Base-by-base conservation (phyloP, 2,113 vertebrate genomes). In the Pangasianodon hypophthalmus region DNA sequence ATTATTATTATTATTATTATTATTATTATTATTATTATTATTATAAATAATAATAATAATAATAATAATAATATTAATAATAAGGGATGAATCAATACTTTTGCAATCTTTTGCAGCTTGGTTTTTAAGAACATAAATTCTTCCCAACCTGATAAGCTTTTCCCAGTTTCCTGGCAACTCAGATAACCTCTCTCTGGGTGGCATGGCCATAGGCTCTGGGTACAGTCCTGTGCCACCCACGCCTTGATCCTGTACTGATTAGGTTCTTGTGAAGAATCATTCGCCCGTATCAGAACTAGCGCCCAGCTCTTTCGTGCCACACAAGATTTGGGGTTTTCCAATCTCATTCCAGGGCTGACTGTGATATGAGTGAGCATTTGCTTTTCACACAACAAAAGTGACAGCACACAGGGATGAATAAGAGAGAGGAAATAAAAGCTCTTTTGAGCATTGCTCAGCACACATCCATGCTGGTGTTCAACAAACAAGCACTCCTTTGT, bases 101-200 rank as follows among this genome's bases (percentile, higher is more conserved):
- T n/a, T n/a, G n/a, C 18, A 16, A 58, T n/a, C 21, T 21, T 18
- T n/a, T 58, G 46, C 10, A 29, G 9, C 9, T 46, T 75, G 16
- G 41, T 1, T 77, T 83, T 58, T 41, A 58, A 84, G 21, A 84
- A 26, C 29, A 69, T 41, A 44, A 46, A 60, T 21, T 26, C 32
- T 85, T 85, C 19, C 71, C 71, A 64, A 50, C 79, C 24, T 85
- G 56, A 46, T 77, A 56, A 60, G 24, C 37, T 79, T 54, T 41
- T 58, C 11, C 24, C 41, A 7, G 50, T 48, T 2, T n/a, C 64
- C 14, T 2, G 24, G 56, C n/a, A 60, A 64, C 87, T 88, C 80
- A 77, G 87, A 91, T 90, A 88, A 86, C 85, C 67, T 82, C 79
- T 82, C 24, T 37, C 58, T 93, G 92, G 93, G 90, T 93, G 91